Base-by-base conservation (phyloP, 2,797 vertebrate species). In the Brachyrhaphis roseni region DNA sequence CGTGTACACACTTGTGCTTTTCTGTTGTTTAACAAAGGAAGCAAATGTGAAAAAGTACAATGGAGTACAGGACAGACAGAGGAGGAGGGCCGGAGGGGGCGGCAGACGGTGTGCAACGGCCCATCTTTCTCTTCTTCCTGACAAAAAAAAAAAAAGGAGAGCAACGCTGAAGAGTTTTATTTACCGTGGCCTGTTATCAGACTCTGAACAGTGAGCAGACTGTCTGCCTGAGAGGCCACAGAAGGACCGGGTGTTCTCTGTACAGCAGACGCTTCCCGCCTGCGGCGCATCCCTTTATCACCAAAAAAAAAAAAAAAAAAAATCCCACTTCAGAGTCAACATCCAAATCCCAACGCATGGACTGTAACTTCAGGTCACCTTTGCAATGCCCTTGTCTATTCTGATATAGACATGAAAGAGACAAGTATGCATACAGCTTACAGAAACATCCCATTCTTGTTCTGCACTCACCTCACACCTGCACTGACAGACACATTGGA, bases 141-240 rank as follows among this genome's bases (percentile, higher is more conserved):
- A 96, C 93, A 95, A 87, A 87, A 94, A 93, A 34, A 34, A 34
- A 34, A 95, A 86, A 94, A 93, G 51, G 51, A 95, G 92, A 95
- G 95, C 95, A 92, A 86, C 82, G 94, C 95, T 91, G 94, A 95
- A 97, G 96, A 97, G 96, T 97, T 96, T 97, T 98, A 97, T 98
- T 98, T 97, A 98, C 97, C 96, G 93, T 91, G 96, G 95, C 95
- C 95, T 96, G 97, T 98, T 98, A 98, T 98, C 97, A 97, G 96
- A 90, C 95, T 93, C 93, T 95, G 96, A 97, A 96, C 97, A 96
- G 95, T 88, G 94, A 94, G 89, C 95, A 87, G 96, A 93, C 95
- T 97, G 97, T 97, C 97, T 97, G 95, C 95, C 96, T 96, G 96
- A 96, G 96, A 97, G 97, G 95, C 96, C 95, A 96, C 96, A 95